Evolutionary conservation across 2,888 invertebrate species (phyloP), one percentile per base, ranked within the genome.

Genomic region (Flabesymbios commensalis): DNA sequence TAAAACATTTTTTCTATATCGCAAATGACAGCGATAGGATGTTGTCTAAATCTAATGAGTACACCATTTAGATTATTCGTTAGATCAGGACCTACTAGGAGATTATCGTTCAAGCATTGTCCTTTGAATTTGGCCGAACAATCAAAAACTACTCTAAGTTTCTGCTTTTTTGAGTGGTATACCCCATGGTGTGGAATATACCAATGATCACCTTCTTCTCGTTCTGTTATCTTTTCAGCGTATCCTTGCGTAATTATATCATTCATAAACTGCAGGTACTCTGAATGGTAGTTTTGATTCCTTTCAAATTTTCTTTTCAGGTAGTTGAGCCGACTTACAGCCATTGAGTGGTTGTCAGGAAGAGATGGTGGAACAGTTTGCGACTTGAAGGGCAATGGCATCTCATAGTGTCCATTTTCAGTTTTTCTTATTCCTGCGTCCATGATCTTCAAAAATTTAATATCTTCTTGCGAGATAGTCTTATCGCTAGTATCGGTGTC

Each of bases 121-220:
- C 45, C 45, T 45, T 19, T 17, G 45, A 17, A 45, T 45, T 45
- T 45, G 7, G 45, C 45, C 7, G 14, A 45, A 19, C 45, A 45
- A 22, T 45, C 17, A 19, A 17, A 19, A 45, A n/a, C 10, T 36
- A 36, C 10, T 10, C n/a, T 14, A n/a, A 10, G n/a, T 36, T 14
- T n/a, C 10, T 36, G 39, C n/a, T n/a, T n/a, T n/a, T 58, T 58
- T 19, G 49, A 52, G 28, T 51, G 33, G 26, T 39, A 52, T 7
- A 58, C 41, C 4, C 58, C 51, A 24, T 58, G 32, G 31, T 58
- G 58, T 5, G 58, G 39, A 14, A 58, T 58, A 19, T 52, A 58
- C 39, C 39, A 36, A n/a, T n/a, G n/a, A 19, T 7, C 51, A 3
- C 52, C 29, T 10, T 29, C 29, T 7, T 7, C 28, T 14, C 28